Evolutionary conservation across 2,888 invertebrate species (phyloP), one percentile per base, ranked within the genome.

Genomic region (Ectobius pallidus): DNA sequence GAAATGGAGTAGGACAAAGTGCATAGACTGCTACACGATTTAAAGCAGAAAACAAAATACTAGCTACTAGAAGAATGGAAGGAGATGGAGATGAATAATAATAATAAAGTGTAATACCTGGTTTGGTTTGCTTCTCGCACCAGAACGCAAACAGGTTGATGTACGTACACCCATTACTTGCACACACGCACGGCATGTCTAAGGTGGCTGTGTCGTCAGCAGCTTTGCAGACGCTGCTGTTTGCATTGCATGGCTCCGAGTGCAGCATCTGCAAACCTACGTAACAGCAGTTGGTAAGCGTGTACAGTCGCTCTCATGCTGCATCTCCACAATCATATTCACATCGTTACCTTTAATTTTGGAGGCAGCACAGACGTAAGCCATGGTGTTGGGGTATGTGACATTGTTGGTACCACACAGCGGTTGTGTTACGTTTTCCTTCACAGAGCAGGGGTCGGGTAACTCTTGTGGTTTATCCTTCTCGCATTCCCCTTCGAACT

Each of bases 261-360:
- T 46, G 46, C 18, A 11, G 46, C 46, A 46, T n/a, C 7, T 14
- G 4, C 11, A 46, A n/a, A 4, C 46, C 46, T 46, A n/a, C 34
- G n/a, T n/a, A n/a, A n/a, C n/a, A n/a, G n/a, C n/a, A n/a, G n/a
- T n/a, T n/a, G n/a, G n/a, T n/a, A n/a, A n/a, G n/a, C n/a, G n/a
- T n/a, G n/a, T n/a, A n/a, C n/a, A n/a, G n/a, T n/a, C n/a, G n/a
- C n/a, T n/a, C n/a, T n/a, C n/a, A n/a, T n/a, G n/a, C n/a, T n/a
- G n/a, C n/a, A n/a, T n/a, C n/a, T n/a, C n/a, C n/a, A n/a, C n/a
- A n/a, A n/a, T n/a, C n/a, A n/a, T n/a, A n/a, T n/a, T n/a, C n/a
- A n/a, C n/a, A n/a, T n/a, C n/a, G 3, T 46, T n/a, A 46, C 46
- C 46, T 46, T 46, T 46, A n/a, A n/a, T 46, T 46, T 46, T 46